Evolutionary conservation across 2,113 vertebrate species (phyloP).

Genomic region (Rhinogobius similis): DNA sequence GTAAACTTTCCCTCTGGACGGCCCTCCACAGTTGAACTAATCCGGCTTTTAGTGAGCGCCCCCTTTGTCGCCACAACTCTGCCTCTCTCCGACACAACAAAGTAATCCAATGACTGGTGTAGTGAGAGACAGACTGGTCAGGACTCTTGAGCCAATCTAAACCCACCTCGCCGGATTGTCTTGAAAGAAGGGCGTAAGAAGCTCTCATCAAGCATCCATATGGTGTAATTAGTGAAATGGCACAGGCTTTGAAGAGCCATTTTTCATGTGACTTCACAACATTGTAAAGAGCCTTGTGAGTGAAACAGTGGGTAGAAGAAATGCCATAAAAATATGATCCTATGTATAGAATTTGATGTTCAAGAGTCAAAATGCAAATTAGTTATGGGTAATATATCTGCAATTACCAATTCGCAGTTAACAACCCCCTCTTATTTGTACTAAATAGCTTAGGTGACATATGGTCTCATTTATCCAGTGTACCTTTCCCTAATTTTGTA

Average conservation of each 20-base stretch:
- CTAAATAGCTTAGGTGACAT: not conserved
- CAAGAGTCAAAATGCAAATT: not conserved
- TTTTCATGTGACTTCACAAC: not conserved
- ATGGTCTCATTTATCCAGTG: no score
- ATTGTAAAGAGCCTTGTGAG: not conserved
- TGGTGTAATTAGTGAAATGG: slow-evolving; percentile 46
- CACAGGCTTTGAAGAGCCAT: not conserved
- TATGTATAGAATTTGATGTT: not conserved
- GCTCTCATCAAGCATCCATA: slow-evolving; percentile 57
- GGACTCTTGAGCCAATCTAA: slow-evolving; percentile 61
- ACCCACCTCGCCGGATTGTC: slow-evolving; percentile 64
- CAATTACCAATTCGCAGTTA: no score
- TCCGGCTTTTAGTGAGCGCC: slow-evolving; percentile 17
- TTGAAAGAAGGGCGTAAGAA: slow-evolving; percentile 51
- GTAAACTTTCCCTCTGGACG: slow-evolving; percentile 6
- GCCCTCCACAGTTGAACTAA: slow-evolving; percentile 15
- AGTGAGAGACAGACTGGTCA: slow-evolving; percentile 57
- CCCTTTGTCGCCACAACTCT: not conserved
- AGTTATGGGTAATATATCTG: not conserved
- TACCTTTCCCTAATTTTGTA: not conserved
- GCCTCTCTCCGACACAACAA: slow-evolving; percentile 30
- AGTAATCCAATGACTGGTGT: slow-evolving; percentile 53
- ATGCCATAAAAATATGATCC: not conserved
- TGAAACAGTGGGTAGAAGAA: not conserved
- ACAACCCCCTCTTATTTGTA: not conserved